A percentile compares a stretch with the other conserved stretches of the same genome.
Evolutionary conservation across 1,140 invertebrate genomes (phyloP).

Genomic region (Parasteatoda tepidariorum): DNA sequence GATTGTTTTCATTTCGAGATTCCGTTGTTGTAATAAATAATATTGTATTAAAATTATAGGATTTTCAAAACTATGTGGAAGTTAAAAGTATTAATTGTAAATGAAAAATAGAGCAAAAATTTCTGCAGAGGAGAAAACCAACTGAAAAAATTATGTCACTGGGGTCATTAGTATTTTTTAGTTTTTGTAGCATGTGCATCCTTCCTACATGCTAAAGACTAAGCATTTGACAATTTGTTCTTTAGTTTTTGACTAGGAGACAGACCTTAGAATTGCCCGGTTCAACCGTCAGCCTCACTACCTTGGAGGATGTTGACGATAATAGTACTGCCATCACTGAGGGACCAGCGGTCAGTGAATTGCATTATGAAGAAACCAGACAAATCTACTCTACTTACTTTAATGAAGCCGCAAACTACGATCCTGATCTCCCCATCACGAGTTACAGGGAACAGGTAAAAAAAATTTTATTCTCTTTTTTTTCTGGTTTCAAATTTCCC

Average conservation of each 20-base stretch:
- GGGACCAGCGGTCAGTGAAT: background rate
- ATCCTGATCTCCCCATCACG: slow-evolving; percentile 28
- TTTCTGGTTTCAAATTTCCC: background rate
- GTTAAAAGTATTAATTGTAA: no score
- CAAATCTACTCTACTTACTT: slow-evolving; percentile 22
- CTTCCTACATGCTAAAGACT: no score
- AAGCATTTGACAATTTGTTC: background rate
- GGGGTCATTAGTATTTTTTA: no score
- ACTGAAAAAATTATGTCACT: no score
- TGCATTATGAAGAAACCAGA: background rate
- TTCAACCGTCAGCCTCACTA: background rate
- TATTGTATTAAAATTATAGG: no score
- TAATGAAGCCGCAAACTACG: background rate
- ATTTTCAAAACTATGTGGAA: no score
- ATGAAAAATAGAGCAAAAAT: no score
- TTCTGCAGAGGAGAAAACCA: no score
- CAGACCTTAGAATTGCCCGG: background rate
- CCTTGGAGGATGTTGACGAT: slow-evolving; percentile 27
- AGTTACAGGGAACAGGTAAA: slow-evolving; percentile 28
- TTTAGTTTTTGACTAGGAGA: background rate
- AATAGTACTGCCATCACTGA: background rate
- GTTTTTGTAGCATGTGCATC: no score
- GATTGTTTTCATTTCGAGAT: no score
- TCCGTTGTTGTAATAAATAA: no score
- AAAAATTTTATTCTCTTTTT: background rate